Percentiles rank a stretch among this genome's conserved stretches.
These are phyloP conservation scores for Macquaria ambigua DNA, from an alignment of 2,113 vertebrate species.

Conservation along the genomic window DNA sequence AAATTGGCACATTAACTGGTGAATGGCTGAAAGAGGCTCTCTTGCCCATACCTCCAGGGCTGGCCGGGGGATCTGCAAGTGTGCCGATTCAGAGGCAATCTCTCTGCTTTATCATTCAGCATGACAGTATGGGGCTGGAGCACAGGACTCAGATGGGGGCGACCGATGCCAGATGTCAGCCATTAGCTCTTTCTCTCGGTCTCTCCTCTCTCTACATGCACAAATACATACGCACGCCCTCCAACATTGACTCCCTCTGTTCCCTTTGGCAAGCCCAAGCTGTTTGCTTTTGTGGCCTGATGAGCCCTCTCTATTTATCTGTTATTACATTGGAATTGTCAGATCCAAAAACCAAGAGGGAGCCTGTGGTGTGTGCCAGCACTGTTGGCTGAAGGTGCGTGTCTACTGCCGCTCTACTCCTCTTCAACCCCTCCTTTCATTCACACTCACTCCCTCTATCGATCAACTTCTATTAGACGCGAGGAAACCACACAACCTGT, in stretches of 20 bases:
- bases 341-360: conserved; percentile 82
- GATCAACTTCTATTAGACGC: conserved; percentile 50
- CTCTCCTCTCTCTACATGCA: conserved; percentile 67
- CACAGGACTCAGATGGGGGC: conserved; percentile 76
- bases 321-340: conserved; percentile 85
- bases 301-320: conserved; percentile 85
- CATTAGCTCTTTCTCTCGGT: conserved; percentile 78
- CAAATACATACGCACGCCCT: conserved; percentile 73
- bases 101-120: conserved; percentile 89
- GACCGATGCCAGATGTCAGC: conserved; percentile 77
- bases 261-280: conserved; percentile 84
- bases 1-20: conserved; percentile 89
- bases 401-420: conserved; percentile 46
- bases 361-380: conserved; percentile 70
- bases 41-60: conserved; percentile 86
- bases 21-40: conserved; percentile 85
- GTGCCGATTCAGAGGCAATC: conserved; percentile 89
- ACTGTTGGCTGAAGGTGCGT: conserved; percentile 69
- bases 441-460: conserved; percentile 58
- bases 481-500: conserved; percentile 38
- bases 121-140: conserved; percentile 80
- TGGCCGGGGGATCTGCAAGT: conserved; percentile 83
- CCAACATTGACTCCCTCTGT: conserved; percentile 78
- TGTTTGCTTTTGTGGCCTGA: conserved; percentile 85
- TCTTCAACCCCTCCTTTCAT: conserved; percentile 42